A percentile compares a stretch with the other conserved stretches of the same genome.
Evolutionary conservation across 2,797 vertebrate species (phyloP).

Genomic region (Lerista edwardsae): DNA sequence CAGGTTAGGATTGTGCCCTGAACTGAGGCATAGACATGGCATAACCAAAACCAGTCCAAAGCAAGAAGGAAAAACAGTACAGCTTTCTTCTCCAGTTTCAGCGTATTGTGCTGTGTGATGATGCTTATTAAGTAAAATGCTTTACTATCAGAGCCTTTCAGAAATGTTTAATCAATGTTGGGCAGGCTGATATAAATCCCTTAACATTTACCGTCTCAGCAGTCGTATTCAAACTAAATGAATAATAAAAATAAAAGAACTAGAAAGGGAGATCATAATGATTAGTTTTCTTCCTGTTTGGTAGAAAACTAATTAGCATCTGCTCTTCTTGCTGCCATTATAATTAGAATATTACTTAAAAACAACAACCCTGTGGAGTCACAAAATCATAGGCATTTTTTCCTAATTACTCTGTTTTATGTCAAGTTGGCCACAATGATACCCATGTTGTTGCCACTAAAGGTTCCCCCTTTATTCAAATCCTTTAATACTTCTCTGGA

Average conservation of each 20-base stretch:
- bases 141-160: conserved; percentile 23
- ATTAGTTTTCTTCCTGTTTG: conserved; percentile 52
- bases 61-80: not conserved
- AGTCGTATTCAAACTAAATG: conserved; percentile 34
- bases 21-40: not conserved
- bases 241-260: not conserved
- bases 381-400: conserved; percentile 43
- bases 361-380: conserved; percentile 36
- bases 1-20: too few species aligned
- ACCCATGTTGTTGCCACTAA: conserved; percentile 36
- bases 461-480: not conserved
- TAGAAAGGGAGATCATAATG: conserved; percentile 47
- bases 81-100: not conserved
- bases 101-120: not conserved
- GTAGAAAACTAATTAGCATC: conserved; percentile 62
- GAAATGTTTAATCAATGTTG: conserved; percentile 29
- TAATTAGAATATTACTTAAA: conserved; percentile 40
- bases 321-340: conserved; percentile 52
- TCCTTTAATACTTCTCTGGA: not conserved
- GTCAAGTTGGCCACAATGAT: not conserved
- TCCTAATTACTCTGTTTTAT: conserved; percentile 34
- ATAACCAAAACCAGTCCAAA: not conserved
- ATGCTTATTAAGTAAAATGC: not conserved
- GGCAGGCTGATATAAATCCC: conserved; percentile 1
- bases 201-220: conserved; percentile 41